Evolutionary conservation across 1,140 invertebrate genomes (phyloP).

Genomic region (Odontomachus brunneus): DNA sequence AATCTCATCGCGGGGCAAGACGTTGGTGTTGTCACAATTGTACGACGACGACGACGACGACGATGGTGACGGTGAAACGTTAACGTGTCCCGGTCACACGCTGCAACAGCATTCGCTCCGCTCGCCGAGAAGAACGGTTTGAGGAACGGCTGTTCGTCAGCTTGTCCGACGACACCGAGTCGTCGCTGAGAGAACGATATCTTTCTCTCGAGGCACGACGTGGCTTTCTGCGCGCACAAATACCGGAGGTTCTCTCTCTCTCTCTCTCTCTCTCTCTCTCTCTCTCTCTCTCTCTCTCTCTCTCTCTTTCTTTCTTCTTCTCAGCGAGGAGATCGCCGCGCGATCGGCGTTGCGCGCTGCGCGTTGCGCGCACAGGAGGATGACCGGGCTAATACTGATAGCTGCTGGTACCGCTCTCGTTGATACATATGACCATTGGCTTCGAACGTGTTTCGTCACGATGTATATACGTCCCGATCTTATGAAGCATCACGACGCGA

Average conservation of each 20-base stretch:
- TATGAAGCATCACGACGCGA: neutral
- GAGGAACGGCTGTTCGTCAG: no score
- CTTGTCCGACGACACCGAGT: no score
- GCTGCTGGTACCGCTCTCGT: conserved; percentile 65
- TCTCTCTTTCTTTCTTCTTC: no score
- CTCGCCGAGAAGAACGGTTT: no score
- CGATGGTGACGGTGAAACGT: no score
- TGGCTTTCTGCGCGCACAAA: neutral
- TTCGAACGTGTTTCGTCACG: conserved; percentile 52
- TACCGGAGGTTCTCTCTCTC: neutral
- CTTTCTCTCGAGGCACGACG: no score
- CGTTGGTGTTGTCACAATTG: neutral
- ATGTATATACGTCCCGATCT: conserved; percentile 9
- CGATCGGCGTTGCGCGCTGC: conserved; percentile 43
- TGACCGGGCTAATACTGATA: conserved; percentile 79
- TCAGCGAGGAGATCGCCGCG: conserved; percentile 42
- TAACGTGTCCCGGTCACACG: no score
- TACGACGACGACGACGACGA: no score
- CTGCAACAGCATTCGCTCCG: no score
- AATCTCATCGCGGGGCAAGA: conserved; percentile 64
- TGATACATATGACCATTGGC: conserved; percentile 67
- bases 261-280: neutral
- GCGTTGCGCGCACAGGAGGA: conserved; percentile 59
- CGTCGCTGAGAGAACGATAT: no score
- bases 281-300: neutral